Evolutionary conservation across 2,888 invertebrate species (phyloP).

Genomic region (Drosophila prolongata): DNA sequence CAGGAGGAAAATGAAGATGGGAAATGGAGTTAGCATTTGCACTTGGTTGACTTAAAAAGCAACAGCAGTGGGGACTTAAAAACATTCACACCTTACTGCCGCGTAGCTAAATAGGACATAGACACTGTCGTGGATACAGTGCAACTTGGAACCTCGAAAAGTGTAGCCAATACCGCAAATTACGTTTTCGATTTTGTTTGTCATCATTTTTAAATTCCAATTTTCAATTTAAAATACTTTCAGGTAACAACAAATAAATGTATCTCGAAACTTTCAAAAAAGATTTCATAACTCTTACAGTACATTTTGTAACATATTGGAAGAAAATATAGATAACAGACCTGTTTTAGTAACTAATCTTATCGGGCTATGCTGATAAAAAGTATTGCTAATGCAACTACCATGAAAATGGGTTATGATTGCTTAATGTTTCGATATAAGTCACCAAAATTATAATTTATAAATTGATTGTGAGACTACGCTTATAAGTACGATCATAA

Average conservation of each 20-base stretch:
- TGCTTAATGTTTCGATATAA: not conserved
- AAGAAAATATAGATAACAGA: not conserved
- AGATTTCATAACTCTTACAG: not conserved
- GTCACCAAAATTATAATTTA: too few species aligned
- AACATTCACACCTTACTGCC: constrained; percentile 41
- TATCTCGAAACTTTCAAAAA: too few species aligned
- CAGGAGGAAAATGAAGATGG: not conserved
- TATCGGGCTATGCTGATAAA: not conserved
- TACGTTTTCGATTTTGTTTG: too few species aligned
- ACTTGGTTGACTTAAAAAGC: constrained; percentile 28
- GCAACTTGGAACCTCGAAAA: not conserved
- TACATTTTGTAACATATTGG: not conserved
- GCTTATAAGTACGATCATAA: too few species aligned
- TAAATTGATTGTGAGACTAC: too few species aligned
- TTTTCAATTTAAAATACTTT: too few species aligned
- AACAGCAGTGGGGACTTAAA: constrained; percentile 32
- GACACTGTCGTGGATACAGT: constrained; percentile 6
- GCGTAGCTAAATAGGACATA: constrained; percentile 33
- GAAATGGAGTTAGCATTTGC: constrained; percentile 6
- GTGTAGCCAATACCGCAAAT: too few species aligned
- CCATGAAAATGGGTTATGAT: not conserved
- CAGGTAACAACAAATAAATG: too few species aligned
- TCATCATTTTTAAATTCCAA: too few species aligned
- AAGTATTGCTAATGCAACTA: not conserved
- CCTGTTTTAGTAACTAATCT: not conserved